Evolutionary conservation across 2,888 invertebrate species (phyloP), one percentile per base, ranked within the genome.

Genomic region (Nyleta sp.): DNA sequence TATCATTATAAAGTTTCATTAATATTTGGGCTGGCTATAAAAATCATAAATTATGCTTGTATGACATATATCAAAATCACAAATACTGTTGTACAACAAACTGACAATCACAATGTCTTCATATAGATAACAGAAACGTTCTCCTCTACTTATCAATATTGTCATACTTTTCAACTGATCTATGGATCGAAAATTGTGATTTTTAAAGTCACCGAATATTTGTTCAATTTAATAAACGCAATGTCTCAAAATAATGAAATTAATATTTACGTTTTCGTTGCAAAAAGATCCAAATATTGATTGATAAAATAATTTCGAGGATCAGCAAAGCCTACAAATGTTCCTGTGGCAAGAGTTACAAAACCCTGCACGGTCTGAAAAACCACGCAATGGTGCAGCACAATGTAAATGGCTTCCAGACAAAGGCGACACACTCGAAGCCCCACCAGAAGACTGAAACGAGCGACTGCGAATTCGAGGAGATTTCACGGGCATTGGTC

Each of bases 311-410:
- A 59, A 28, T 33, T 81, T 74, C 40, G 92, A 95, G 95, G 92
- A 93, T 95, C 89, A 94, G 94, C 90, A 96, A 96, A 92, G 94
- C 94, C 42, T 96, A 94, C 92, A 95, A 95, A 90, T 96, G 96
- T 91, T 94, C 94, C 89, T 96, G 96, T 92, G 96, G 96, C 86
- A 96, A 96, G 92, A 95, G 94, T 90, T 96, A 96, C 92, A 95
- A 95, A 91, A 95, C 96, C 80, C 93, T 94, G 55, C 95, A 95
- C 91, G 95, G 96, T 72, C 92, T 96, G 86, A 95, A 95, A 88
- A 94, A 93, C 86, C 96, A 96, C 90, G 93, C 94, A 65, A 84
- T 91, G 33, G 83, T 90, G n/a, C 91, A 90, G 81, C 91, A 91
- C 85, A 86, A 85, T 52, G n/a, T n/a, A n/a, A 28, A 28, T 4